phyloP scores from a whole-genome alignment of 2,888 invertebrate species.

The Sesamia inferens region DNA sequence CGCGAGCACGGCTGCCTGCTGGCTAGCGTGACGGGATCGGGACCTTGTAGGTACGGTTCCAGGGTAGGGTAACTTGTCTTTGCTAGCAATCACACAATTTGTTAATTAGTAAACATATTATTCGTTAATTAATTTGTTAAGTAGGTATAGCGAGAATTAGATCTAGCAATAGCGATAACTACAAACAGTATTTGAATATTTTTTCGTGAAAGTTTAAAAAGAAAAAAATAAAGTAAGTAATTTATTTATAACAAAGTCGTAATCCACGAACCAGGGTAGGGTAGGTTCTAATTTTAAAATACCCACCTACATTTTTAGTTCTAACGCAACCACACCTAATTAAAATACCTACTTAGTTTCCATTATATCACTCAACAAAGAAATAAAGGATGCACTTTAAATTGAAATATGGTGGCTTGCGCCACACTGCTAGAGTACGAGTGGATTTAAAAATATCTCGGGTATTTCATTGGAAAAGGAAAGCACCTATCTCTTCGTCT shows the following conservation, averaged over 20 bases:
- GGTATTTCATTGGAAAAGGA: constrained; percentile 16
- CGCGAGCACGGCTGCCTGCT: constrained; percentile 1
- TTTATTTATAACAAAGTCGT: not conserved
- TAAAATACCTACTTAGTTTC: not conserved
- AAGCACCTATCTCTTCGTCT: constrained; percentile 12
- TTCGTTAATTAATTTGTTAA: not conserved
- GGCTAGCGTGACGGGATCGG: constrained; percentile 18
- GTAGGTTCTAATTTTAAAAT: not conserved
- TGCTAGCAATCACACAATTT: not conserved
- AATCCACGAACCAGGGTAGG: not conserved
- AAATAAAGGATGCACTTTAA: constrained; percentile 2
- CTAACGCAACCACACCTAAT: not conserved
- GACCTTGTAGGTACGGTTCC: not conserved
- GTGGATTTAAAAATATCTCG: constrained; percentile 30
- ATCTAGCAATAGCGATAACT: not conserved
- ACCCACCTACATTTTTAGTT: not conserved
- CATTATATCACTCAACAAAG: not conserved
- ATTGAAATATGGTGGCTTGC: constrained; percentile 1
- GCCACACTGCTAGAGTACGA: not conserved
- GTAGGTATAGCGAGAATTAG: not conserved
- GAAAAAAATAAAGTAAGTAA: not conserved
- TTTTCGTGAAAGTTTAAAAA: too few species aligned
- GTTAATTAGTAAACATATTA: not conserved
- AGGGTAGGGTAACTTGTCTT: not conserved
- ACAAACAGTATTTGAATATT: not conserved